These are phyloP conservation scores for Rhynchonycteris naso DNA, from an alignment of 2,797 vertebrate genomes.

Conservation along the genomic window DNA sequence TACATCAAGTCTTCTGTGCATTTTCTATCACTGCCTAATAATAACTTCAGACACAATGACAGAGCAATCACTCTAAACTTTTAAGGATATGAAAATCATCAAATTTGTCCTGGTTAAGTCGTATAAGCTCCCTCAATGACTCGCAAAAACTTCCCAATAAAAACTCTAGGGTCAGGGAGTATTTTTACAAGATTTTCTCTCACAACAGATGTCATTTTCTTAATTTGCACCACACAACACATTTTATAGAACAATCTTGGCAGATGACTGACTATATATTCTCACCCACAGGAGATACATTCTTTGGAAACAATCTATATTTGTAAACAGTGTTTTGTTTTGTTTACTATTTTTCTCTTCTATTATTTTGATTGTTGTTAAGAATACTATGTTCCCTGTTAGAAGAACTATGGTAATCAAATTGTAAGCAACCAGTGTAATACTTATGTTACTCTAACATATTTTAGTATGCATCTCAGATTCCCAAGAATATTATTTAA, in stretches of 20 bases:
- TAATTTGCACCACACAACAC: background rate
- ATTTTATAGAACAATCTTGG: background rate
- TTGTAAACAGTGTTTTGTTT: background rate
- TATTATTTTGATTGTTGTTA: background rate
- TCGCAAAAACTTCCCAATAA: slow-evolving; percentile 40
- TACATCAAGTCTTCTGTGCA: background rate
- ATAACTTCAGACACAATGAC: slow-evolving; percentile 66
- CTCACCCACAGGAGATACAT: background rate
- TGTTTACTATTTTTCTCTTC: background rate
- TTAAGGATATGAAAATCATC: slow-evolving; percentile 63
- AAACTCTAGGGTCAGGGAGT: background rate
- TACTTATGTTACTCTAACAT: background rate
- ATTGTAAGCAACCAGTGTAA: background rate
- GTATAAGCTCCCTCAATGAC: slow-evolving; percentile 48
- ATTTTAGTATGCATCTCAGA: slow-evolving; percentile 7
- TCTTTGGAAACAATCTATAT: background rate
- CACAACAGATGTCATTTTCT: slow-evolving; percentile 23
- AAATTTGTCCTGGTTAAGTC: slow-evolving; percentile 66
- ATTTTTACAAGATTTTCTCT: slow-evolving; percentile 47
- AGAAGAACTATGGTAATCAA: background rate
- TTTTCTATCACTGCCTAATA: slow-evolving; percentile 67
- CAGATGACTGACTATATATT: slow-evolving; percentile 18
- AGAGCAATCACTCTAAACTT: slow-evolving; percentile 64
- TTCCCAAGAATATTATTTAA: slow-evolving; percentile 1
- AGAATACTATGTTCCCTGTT: background rate